These are phyloP conservation scores for Drosophila arizonae DNA, from an alignment of 1,140 invertebrate species.

Conservation along the genomic window DNA sequence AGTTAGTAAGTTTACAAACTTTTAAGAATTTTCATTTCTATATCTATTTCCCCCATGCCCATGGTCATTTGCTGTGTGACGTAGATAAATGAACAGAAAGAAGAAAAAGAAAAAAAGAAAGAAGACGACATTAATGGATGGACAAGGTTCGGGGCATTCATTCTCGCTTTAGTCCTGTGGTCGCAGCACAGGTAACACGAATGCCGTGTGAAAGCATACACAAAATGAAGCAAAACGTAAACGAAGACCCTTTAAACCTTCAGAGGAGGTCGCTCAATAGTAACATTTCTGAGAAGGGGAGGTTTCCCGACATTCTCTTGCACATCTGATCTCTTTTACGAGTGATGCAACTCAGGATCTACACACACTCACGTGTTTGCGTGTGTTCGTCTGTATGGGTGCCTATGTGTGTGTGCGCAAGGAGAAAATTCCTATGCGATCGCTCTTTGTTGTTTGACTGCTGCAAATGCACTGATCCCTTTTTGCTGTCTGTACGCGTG, in stretches of 20 bases:
- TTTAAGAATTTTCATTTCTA: background rate
- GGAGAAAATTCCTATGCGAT: conserved; percentile 73
- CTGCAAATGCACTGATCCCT: conserved; percentile 36
- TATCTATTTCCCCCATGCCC: background rate
- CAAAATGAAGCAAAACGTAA: conserved; percentile 35
- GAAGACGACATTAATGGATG: conserved; percentile 43
- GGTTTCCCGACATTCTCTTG: conserved; percentile 47
- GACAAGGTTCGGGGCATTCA: conserved; percentile 23
- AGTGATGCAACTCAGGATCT: conserved; percentile 72
- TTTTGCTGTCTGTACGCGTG: conserved; percentile 22
- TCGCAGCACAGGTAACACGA: conserved; percentile 60
- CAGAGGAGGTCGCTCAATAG: conserved; percentile 65
- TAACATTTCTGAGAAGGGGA: conserved; percentile 33
- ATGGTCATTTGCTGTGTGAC: conserved; percentile 3
- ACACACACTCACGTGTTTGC: conserved; percentile 1
- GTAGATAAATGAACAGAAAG: conserved; percentile 6
- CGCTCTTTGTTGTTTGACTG: conserved; percentile 45
- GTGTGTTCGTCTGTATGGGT: conserved; percentile 17
- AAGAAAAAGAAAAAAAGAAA: conserved; percentile 5
- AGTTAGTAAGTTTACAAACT: conserved; percentile 38
- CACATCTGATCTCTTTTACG: conserved; percentile 68
- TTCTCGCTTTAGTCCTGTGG: conserved; percentile 44
- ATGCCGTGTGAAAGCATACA: conserved; percentile 56
- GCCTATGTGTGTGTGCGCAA: conserved; percentile 11
- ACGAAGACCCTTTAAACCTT: conserved; percentile 40